Evolutionary conservation across 2,797 vertebrate species (phyloP).

Genomic region (Myotis vivesi): DNA sequence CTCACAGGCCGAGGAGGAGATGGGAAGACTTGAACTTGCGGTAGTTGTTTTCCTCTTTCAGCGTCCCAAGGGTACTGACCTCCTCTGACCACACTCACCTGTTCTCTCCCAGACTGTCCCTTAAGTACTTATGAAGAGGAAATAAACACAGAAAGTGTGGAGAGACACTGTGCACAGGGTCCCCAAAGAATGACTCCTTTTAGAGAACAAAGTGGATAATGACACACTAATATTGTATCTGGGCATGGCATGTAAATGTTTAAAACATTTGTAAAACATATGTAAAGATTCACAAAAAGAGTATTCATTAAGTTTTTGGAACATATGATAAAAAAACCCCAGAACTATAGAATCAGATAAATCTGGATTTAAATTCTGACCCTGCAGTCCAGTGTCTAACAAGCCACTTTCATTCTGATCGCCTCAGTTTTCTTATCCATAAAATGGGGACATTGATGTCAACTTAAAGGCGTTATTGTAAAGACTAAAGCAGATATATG

Average conservation of each 20-base stretch:
- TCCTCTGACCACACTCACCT: neutral
- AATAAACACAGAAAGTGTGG: neutral
- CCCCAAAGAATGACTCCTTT: neutral
- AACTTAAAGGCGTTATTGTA: neutral
- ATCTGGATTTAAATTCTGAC: neutral
- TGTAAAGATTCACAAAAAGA: neutral
- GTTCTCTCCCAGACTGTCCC: neutral
- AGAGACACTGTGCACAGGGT: neutral
- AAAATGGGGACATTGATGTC: neutral
- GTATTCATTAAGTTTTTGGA: neutral
- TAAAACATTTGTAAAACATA: neutral
- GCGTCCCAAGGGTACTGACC: no score
- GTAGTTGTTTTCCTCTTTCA: neutral
- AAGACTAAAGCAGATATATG: neutral
- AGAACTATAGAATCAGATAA: neutral
- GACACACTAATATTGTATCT: neutral
- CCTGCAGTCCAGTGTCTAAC: neutral
- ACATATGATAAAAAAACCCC: neutral
- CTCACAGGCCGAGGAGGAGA: neutral
- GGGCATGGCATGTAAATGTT: neutral
- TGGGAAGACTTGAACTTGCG: neutral
- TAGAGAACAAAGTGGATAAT: neutral
- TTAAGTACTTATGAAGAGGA: neutral
- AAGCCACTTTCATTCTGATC: neutral
- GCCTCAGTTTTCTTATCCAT: constrained; percentile 10